Base-by-base conservation (phyloP, 2,797 vertebrate species). In the Odontamblyopus rebecca region DNA sequence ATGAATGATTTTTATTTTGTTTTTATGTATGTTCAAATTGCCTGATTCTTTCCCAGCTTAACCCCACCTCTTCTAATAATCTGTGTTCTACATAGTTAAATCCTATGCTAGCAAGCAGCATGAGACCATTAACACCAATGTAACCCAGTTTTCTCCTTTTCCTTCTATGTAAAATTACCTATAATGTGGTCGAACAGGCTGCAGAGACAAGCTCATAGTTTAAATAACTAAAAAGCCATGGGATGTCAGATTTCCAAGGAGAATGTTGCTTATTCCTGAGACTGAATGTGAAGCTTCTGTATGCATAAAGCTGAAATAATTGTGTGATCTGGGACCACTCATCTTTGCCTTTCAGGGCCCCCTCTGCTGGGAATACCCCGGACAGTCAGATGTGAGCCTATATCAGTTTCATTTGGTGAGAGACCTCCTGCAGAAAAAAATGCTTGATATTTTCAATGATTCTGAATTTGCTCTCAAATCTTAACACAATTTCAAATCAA, bases 371-470 rank as follows among this genome's bases (percentile, higher is more conserved):
- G 94, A 94, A 91, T 92, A 94, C 89, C 91, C 92, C 71, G 93
- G 93, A 94, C 93, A 93, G 91, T 91, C 91, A 90, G 93, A 94
- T 93, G 93, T 94, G 91, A 93, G 89, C 91, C 92, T 94, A 92
- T 92, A 93, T 91, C 93, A 94, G 93, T 94, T 94, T 91, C 93
- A 94, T 91, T 94, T 95, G 94, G 94, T 95, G 94, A 95, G 94
- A 92, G 91, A 92, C 76, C 88, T 90, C 92, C 90, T 88, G 92
- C 92, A 92, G 92, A 90, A 88, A 87, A 88, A 91, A 50, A 89
- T 19, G 9, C 38, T 91, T 92, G 80, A 79, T 85, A 82, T 81
- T 85, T 90, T 89, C 87, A 79, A 83, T 93, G 86, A 90, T 91
- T 89, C 80, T 78, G 88, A 77, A 89, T 78, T 73, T 79, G 61